A percentile compares a stretch with the other conserved stretches of the same genome.
Conservation (phyloP, 2,888 invertebrate genomes). For the Toxonevra muliebris region DNA sequence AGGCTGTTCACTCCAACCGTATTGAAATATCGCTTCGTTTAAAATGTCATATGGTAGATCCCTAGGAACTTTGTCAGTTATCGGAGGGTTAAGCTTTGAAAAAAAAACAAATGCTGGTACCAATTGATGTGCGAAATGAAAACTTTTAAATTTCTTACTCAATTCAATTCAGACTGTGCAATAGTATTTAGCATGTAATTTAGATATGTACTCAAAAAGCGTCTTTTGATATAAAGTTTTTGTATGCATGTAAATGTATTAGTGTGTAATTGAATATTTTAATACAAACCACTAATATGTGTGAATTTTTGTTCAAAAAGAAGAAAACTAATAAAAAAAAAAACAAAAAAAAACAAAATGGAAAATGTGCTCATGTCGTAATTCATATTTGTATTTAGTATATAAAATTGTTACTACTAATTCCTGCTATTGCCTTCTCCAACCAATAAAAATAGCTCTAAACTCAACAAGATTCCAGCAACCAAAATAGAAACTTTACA, state of each 20-base stretch:
- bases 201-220: too few species aligned
- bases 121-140: too few species aligned
- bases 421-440: constrained; percentile 7
- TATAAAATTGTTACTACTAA: neutral
- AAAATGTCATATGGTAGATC: too few species aligned
- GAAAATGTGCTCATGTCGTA: constrained; percentile 4
- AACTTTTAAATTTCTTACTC: too few species aligned
- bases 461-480: constrained; percentile 16
- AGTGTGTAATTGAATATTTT: constrained; percentile 3
- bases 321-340: constrained; percentile 39
- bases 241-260: neutral
- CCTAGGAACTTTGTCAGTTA: neutral
- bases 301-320: constrained; percentile 33
- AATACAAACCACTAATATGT: neutral
- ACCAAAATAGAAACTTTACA: constrained; percentile 1
- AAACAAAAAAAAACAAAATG: constrained; percentile 32
- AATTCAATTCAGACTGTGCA: too few species aligned
- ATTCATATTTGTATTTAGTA: neutral
- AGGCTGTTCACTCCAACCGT: too few species aligned
- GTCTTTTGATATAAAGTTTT: too few species aligned
- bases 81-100: constrained; percentile 31
- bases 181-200: too few species aligned
- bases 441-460: neutral
- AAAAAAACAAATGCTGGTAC: too few species aligned
- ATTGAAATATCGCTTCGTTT: too few species aligned